A percentile compares a stretch with the other conserved stretches of the same genome.
Conservation (phyloP, 2,113 vertebrate genomes). For the Lanius ludovicianus region DNA sequence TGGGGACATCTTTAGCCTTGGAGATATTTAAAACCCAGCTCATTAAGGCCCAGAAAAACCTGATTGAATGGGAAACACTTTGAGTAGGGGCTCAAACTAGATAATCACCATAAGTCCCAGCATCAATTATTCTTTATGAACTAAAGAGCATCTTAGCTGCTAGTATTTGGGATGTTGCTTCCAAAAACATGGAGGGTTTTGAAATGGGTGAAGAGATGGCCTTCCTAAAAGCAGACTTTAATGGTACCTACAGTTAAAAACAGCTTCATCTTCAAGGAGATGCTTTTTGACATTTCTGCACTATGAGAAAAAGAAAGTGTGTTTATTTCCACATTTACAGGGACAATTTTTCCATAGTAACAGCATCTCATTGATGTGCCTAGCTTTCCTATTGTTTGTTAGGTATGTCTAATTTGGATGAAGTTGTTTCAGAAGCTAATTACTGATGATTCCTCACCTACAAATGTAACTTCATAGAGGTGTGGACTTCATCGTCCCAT, state of each 20-base stretch:
- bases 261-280: not conserved
- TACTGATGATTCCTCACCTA: not conserved
- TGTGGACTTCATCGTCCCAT: not conserved
- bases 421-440: conserved; percentile 24
- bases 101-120: not conserved
- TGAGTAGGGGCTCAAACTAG: not conserved
- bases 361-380: conserved; percentile 3
- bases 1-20: not conserved
- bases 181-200: not conserved
- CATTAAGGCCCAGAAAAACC: not conserved
- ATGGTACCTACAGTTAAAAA: not conserved
- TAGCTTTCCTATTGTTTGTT: conserved; percentile 36
- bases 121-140: not conserved
- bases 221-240: not conserved
- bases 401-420: conserved; percentile 16
- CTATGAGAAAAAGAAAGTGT: not conserved
- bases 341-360: not conserved
- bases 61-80: not conserved
- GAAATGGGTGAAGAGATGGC: not conserved
- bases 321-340: not conserved
- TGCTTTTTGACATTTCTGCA: not conserved
- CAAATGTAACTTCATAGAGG: not conserved
- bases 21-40: not conserved
- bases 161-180: not conserved
- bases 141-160: not conserved